Conservation (phyloP, 2,113 vertebrate species). For the Odobenus rosmarus region DNA sequence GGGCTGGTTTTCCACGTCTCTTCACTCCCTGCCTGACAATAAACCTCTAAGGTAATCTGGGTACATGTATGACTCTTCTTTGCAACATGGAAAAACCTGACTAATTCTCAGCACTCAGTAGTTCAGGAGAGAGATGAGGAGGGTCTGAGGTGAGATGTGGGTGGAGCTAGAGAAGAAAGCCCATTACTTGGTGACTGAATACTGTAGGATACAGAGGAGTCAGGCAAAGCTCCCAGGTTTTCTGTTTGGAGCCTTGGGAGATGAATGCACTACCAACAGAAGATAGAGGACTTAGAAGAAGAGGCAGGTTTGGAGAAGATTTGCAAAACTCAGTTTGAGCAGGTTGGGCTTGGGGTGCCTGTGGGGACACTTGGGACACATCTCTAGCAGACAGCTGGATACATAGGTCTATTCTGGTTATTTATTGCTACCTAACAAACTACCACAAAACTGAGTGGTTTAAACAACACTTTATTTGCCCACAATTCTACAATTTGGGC, state of each 20-base stretch:
- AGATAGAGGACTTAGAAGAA: not conserved
- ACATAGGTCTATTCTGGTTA: not conserved
- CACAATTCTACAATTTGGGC: not conserved
- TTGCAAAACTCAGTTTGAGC: not conserved
- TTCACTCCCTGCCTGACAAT: not conserved
- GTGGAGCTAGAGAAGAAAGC: not conserved
- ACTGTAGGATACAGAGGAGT: not conserved
- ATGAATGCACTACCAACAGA: not conserved
- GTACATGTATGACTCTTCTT: not conserved
- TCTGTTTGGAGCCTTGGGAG: not conserved
- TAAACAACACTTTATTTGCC: not conserved
- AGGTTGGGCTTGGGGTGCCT: not conserved
- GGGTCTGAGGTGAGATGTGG: not conserved
- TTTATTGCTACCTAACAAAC: not conserved
- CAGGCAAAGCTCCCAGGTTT: not conserved
- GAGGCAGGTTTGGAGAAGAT: not conserved
- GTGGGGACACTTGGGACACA: not conserved
- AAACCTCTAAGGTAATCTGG: not conserved
- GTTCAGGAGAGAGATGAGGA: not conserved
- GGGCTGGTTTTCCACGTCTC: not conserved
- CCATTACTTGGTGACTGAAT: not conserved
- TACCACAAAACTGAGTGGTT: not conserved
- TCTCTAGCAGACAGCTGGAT: not conserved
- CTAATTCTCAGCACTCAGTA: not conserved
- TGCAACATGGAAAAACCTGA: not conserved